A percentile compares a stretch with the other conserved stretches of the same genome.
phyloP scores from a whole-genome alignment of 2,888 invertebrate genomes.

The Calameuta idolon region DNA sequence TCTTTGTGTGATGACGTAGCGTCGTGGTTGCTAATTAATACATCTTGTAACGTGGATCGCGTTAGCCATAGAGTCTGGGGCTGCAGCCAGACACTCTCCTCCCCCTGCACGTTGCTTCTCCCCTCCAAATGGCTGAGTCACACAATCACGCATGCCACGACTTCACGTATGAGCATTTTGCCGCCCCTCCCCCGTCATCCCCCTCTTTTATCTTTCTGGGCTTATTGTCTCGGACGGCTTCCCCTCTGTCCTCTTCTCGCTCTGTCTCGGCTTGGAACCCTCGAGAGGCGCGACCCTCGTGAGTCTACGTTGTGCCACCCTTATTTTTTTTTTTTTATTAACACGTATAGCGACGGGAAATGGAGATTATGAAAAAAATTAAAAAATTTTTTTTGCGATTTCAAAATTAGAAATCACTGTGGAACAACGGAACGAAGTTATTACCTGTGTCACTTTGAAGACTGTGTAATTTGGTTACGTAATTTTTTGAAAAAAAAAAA shows the following conservation, averaged over 20 bases:
- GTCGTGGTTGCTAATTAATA: constrained; percentile 47
- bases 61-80: constrained; percentile 41
- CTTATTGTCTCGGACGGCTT: constrained; percentile 35
- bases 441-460: not conserved
- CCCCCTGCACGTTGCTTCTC: constrained; percentile 28
- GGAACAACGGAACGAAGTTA: not conserved
- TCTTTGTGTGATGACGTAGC: not conserved
- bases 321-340: constrained; percentile 13
- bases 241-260: not conserved
- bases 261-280: constrained; percentile 9
- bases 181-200: constrained; percentile 12
- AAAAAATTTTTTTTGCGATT: not conserved
- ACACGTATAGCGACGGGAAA: constrained; percentile 24
- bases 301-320: not conserved
- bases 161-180: constrained; percentile 21
- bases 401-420: not conserved
- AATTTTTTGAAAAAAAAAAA: not conserved
- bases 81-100: constrained; percentile 52
- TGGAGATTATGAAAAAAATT: constrained; percentile 22
- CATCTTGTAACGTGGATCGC: constrained; percentile 49
- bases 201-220: constrained; percentile 37
- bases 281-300: not conserved
- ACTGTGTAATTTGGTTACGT: not conserved
- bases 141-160: constrained; percentile 27
- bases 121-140: constrained; percentile 49